phyloP scores from a whole-genome alignment of 2,113 vertebrate species.

The Ivindomyrus marchei region DNA sequence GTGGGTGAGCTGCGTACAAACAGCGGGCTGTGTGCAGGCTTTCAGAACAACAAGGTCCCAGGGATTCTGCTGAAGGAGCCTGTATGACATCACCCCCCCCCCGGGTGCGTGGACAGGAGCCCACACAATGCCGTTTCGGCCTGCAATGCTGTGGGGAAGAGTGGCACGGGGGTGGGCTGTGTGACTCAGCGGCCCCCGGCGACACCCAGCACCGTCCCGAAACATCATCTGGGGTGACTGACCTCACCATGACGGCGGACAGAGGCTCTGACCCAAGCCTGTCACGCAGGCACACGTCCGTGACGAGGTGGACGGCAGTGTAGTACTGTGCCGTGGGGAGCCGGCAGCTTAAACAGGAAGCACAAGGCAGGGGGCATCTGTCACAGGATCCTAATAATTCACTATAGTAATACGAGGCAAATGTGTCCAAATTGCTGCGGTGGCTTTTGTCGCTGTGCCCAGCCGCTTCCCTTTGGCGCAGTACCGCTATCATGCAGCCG shows the following conservation, averaged over 20 bases:
- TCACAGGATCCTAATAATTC: neutral
- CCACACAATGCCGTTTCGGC: neutral
- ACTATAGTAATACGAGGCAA: neutral
- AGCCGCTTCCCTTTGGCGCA: neutral
- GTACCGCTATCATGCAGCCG: neutral
- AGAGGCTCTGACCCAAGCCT: neutral
- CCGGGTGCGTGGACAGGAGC: neutral
- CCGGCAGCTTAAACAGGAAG: neutral
- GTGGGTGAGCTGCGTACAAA: neutral
- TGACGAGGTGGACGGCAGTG: neutral
- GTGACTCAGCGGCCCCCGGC: neutral
- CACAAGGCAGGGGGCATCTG: neutral
- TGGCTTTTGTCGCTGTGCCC: too few relatives aligned
- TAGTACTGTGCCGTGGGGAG: neutral
- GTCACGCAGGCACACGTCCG: neutral
- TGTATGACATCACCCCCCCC: neutral
- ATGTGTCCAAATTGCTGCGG: neutral
- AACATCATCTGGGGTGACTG: neutral
- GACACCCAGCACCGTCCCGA: neutral
- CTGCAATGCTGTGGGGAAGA: neutral
- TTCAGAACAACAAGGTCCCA: neutral
- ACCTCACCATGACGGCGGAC: neutral
- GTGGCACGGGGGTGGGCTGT: neutral
- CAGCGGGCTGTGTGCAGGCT: neutral
- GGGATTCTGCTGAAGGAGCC: neutral